Evolutionary conservation across 2,888 invertebrate genomes (phyloP), one percentile per base, ranked within the genome.

Genomic region (Drosophila seclusa): DNA sequence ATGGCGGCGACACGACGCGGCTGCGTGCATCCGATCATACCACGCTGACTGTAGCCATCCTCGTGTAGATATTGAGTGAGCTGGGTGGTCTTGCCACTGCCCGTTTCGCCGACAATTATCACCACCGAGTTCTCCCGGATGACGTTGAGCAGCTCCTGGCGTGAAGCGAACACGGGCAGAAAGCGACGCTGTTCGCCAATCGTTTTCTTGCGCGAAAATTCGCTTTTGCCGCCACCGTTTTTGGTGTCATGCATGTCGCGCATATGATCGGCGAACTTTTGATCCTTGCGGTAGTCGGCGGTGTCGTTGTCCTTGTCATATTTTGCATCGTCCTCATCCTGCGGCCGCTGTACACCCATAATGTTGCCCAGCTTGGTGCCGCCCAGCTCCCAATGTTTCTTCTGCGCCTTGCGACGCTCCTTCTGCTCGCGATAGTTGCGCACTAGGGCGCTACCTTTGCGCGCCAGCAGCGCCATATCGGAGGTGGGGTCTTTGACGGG

Each of bases 351-450:
- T 1, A 99, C 96, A 0, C 99, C 99, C 97, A 99, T 98, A 49
- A 99, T 98, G 91, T 99, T 98, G 83, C 96, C 95, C 54, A 93
- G 68, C 74, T 93, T 97, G 2, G 99, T 99, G 48, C 99, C 99
- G 57, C 99, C 98, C 69, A 99, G 93, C 92, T 99, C 99, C 99
- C 99, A 99, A 92, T 99, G 99, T 91, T 99, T 99, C 92, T 99
- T 98, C 92, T 99, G 99, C 0, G 98, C 99, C 92, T 98, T 98
- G 64, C 96, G 95, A n/a, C 98, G 94, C 92, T 99, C 99, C 91
- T 99, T 99, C 92, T 99, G 98, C 92, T 99, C 99, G 61, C 99
- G 95, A 92, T 96, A 98, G 0, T 96, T 96, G 73, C 98, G 95
- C 0, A 99, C 99, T 6, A 98, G 94, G 3, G 96, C 96, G 0